A percentile compares a stretch with the other conserved stretches of the same genome.
Conservation (phyloP, 2,113 vertebrate species). For the Myrmecobius fasciatus region DNA sequence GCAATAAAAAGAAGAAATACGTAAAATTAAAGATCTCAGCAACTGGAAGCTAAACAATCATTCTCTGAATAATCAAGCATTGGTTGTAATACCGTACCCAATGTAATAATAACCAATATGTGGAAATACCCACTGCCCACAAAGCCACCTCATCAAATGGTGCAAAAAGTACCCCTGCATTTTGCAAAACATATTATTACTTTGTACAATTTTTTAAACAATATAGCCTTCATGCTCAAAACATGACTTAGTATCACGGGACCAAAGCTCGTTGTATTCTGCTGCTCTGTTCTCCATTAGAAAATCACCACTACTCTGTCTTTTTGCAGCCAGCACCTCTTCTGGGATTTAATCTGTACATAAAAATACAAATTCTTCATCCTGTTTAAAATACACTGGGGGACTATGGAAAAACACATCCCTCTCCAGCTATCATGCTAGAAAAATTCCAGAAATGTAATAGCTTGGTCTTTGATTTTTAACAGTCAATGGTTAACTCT, state of each 20-base stretch:
- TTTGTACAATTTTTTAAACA: background rate
- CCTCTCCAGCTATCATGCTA: conserved; percentile 58
- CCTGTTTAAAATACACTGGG: conserved; percentile 60
- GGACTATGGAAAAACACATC: conserved; percentile 62
- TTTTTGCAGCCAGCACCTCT: background rate
- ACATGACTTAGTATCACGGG: background rate
- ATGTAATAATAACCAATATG: background rate
- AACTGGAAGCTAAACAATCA: background rate
- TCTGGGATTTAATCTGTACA: conserved; percentile 59
- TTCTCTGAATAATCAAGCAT: no score
- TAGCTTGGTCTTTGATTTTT: conserved; percentile 26
- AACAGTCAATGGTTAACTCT: background rate
- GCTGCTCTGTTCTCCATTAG: conserved; percentile 50
- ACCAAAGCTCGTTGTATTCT: background rate
- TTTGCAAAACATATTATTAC: background rate
- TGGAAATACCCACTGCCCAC: background rate
- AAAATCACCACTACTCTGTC: conserved; percentile 8
- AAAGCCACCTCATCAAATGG: background rate
- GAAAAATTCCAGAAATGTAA: conserved; percentile 72
- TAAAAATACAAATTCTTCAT: conserved; percentile 53
- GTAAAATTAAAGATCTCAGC: background rate
- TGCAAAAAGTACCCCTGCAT: background rate
- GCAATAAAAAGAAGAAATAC: conserved; percentile 8
- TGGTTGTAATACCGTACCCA: background rate
- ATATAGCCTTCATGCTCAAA: background rate